Evolutionary conservation across 2,888 invertebrate genomes (phyloP), one percentile per base, ranked within the genome.

Genomic region (Orthosia incerta): DNA sequence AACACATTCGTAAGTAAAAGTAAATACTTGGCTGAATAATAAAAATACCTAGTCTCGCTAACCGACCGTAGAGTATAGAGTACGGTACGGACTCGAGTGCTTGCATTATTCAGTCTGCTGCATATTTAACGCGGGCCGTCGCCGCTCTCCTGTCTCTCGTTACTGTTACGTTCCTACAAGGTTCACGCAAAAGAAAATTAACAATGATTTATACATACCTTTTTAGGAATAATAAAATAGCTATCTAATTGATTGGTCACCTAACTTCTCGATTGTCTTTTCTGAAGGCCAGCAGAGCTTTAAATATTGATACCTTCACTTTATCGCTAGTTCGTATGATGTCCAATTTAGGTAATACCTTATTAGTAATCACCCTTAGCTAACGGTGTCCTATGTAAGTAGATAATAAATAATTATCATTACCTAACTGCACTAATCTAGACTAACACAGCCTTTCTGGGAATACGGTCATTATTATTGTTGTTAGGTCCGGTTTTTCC

Each of bases 51-150:
- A 81, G 83, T 73, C 82, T 78, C 67, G 68, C 80, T 67, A 78
- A 82, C 71, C 81, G 69, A 23, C 71, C 80, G 71, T 65, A 80
- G 73, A 71, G 76, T 76, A 69, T 76, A 56, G 64, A 75, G 72
- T 73, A 63, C 59, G 79, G 74, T 73, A 71, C 76, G 64, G 73
- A 81, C 72, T 83, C 79, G 79, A 86, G 87, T 86, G 88, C 87
- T 73, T 91, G 91, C 90, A 92, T 92, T 91, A 92, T 92, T 92
- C 92, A 92, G 80, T 53, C 79, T 88, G 86, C 85, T 92, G 90
- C 90, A 92, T 92, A 92, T 90, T 91, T 92, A 91, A 92, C 80
- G 79, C 69, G 82, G 67, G 79, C 76, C 82, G 83, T 77, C 86
- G 79, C 76, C 73, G 77, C 64, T 70, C 81, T 77, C 70, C 67